Evolutionary conservation across 2,888 invertebrate species (phyloP).

Genomic region (Ptychoptera contaminata): DNA sequence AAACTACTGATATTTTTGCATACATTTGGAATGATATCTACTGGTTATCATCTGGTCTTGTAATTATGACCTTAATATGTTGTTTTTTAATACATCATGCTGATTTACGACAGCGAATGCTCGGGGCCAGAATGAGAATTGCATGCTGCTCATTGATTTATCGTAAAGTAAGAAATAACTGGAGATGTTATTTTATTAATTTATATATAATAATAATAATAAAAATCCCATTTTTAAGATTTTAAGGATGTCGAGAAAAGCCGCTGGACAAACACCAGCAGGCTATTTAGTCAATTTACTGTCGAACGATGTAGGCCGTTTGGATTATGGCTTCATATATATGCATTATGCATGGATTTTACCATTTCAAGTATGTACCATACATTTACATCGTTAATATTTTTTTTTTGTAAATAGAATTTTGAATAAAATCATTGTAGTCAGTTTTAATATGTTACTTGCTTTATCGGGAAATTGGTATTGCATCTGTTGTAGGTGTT

Average conservation of each 20-base stretch:
- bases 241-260: constrained; percentile 48
- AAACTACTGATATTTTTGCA: constrained; percentile 8
- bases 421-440: constrained; percentile 25
- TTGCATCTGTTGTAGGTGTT: constrained; percentile 62
- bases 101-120: constrained; percentile 24
- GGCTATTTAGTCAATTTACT: constrained; percentile 87
- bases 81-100: constrained; percentile 30
- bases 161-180: constrained; percentile 38
- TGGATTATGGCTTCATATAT: constrained; percentile 71
- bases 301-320: constrained; percentile 85
- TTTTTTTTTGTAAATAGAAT: constrained; percentile 14
- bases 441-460: constrained; percentile 50
- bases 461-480: constrained; percentile 58
- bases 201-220: background rate
- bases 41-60: constrained; percentile 23
- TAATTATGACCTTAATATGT: constrained; percentile 20
- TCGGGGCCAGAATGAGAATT: constrained; percentile 48
- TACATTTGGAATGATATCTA: constrained; percentile 24
- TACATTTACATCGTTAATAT: background rate
- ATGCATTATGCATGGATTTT: constrained; percentile 80
- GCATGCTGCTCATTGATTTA: constrained; percentile 51
- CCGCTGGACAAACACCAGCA: constrained; percentile 55
- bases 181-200: background rate
- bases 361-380: constrained; percentile 39
- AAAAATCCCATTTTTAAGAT: constrained; percentile 35